These are phyloP conservation scores for Halichondria panicea DNA, from an alignment of 37 sponge, comb jelly and placozoan species.

Conservation along the genomic window DNA sequence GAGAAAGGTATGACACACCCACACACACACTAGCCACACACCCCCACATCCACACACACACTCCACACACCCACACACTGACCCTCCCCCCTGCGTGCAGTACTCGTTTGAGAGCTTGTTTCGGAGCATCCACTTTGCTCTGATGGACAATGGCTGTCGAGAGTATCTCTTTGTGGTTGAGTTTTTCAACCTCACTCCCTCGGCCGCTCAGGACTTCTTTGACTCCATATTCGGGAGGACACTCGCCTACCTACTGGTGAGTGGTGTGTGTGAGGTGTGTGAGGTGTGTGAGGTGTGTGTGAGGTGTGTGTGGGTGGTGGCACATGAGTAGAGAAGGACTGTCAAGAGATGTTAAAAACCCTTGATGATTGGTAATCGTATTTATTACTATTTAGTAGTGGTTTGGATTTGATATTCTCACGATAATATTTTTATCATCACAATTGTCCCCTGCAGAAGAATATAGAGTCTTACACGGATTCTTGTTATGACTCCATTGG, in stretches of 20 bases:
- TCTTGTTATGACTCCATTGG: constrained; percentile 92
- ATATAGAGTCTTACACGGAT: constrained; percentile 57
- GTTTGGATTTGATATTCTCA: neutral
- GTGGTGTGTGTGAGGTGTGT: neutral
- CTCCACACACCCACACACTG: neutral
- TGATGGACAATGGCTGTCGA: constrained; percentile 91
- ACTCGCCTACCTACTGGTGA: constrained; percentile 68
- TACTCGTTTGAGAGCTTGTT: constrained; percentile 90
- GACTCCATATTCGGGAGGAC: constrained; percentile 82
- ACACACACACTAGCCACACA: neutral
- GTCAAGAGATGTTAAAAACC: no score
- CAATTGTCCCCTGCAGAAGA: constrained; percentile 35
- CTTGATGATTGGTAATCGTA: no score
- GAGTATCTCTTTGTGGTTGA: constrained; percentile 95
- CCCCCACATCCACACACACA: neutral
- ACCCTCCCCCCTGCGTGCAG: constrained; percentile 15
- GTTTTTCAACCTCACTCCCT: constrained; percentile 84
- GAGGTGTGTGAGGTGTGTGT: no score
- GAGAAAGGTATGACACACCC: constrained; percentile 50
- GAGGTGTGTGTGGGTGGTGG: no score
- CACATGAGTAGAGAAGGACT: no score
- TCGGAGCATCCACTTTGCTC: constrained; percentile 89
- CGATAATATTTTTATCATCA: neutral
- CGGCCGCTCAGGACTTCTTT: constrained; percentile 82
- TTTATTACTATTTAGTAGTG: no score